Base-by-base conservation (phyloP, 2,113 vertebrate species). In the Limanda limanda region DNA sequence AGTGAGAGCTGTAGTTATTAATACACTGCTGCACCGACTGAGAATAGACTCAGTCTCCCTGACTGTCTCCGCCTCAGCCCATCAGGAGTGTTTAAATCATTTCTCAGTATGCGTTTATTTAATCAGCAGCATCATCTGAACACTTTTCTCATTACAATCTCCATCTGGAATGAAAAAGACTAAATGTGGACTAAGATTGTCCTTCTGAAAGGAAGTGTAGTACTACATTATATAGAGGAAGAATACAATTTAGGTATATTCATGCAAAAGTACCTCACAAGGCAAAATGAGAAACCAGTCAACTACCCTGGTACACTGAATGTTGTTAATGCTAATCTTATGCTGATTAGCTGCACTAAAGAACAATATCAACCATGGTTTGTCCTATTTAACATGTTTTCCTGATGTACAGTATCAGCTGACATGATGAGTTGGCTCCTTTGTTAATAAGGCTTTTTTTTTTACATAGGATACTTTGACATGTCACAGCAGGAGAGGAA, bases 1-100 rank as follows among this genome's bases (percentile, higher is more conserved):
- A 80, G 82, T 72, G 71, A 80, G 55, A 85, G 64, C 79, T 66
- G 57, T 56, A 70, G 82, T 89, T 90, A 86, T 90, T 86, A 89
- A 84, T 89, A 80, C 75, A 71, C 81, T 54, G 74, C 60, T 73
- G 70, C 74, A 52, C 52, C 67, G 52, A 67, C 69, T 81, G 66
- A 79, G 40, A 79, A 61, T 52, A 31, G 56, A 45, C 35, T 9
- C 51, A 8, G 25, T 62, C 48, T 40, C 51, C 0, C 71, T 55
- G 18, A n/a, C 42, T 61, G 37, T 69, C 31, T 48, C 70, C 51
- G 13, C 5, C 21, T 56, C n/a, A 31, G 31, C 31, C 31, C 31
- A 31, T 31, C 6, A 56, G 3, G 35, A 62, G 35, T 2, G 2
- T 45, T 69, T 62, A 4, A 79, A 61, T 65, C 7, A 35, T 61